Percentiles rank a stretch among this genome's conserved stretches.
These are phyloP conservation scores for Synergus itoensis DNA, from an alignment of 2,888 invertebrate genomes.

Conservation along the genomic window DNA sequence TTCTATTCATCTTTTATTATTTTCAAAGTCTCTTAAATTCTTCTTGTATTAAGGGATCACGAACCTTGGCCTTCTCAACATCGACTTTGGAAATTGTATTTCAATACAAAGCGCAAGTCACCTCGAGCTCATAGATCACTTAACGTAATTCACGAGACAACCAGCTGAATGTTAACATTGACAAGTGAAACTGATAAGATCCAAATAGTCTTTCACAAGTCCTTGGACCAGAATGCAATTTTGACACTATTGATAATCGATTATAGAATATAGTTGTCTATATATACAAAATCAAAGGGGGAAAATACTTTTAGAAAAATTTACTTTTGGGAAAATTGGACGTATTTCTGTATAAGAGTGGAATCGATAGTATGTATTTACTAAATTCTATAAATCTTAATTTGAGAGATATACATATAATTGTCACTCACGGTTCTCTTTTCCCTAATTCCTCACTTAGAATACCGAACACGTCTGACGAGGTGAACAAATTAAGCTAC, in stretches of 20 bases:
- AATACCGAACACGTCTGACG: slow-evolving; percentile 23
- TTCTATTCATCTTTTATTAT: not conserved
- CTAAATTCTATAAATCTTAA: not conserved
- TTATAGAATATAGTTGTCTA: not conserved
- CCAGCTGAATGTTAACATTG: not conserved
- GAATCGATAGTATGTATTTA: not conserved
- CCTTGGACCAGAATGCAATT: not conserved
- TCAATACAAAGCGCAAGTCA: slow-evolving; percentile 39
- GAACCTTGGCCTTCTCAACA: slow-evolving; percentile 42
- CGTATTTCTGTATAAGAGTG: not conserved
- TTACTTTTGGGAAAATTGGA: not conserved
- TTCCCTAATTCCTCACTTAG: slow-evolving; percentile 21
- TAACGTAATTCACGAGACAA: not conserved
- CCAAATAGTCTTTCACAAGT: not conserved
- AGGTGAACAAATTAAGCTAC: slow-evolving; percentile 23
- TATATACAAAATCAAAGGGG: not conserved
- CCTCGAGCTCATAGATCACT: slow-evolving; percentile 47
- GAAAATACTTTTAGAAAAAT: not conserved
- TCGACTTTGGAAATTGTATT: slow-evolving; percentile 42
- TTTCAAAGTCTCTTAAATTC: not conserved
- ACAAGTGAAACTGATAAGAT: not conserved
- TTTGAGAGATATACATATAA: not conserved
- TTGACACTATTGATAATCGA: not conserved
- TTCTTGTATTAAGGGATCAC: not conserved
- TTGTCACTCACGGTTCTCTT: slow-evolving; percentile 26